phyloP scores from a whole-genome alignment of 1,140 invertebrate genomes.

The Archivesica marissinica region DNA sequence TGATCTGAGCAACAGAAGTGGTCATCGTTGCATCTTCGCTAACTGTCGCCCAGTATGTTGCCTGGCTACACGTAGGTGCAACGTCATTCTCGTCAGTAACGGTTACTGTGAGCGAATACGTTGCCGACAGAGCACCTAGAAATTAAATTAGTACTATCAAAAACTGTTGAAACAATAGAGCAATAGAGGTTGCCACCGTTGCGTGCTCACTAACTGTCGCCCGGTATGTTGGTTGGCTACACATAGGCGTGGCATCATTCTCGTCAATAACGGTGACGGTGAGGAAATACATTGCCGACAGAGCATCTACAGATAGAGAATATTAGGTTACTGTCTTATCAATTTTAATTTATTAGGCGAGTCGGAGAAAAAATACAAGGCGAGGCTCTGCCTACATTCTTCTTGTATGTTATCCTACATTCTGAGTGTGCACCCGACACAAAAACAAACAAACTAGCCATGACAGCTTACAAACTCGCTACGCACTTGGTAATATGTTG shows the following conservation, averaged over 20 bases:
- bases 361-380: too few species aligned
- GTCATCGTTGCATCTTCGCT: constrained; percentile 48
- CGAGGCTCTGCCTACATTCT: too few species aligned
- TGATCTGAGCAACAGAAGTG: constrained; percentile 46
- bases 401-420: too few species aligned
- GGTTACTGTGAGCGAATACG: constrained; percentile 36
- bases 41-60: constrained; percentile 56
- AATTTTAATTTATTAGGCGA: too few species aligned
- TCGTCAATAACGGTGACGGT: constrained; percentile 37
- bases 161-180: too few species aligned
- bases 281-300: constrained; percentile 36
- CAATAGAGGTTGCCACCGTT: constrained; percentile 16
- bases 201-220: constrained; percentile 61
- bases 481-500: too few species aligned
- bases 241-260: constrained; percentile 26
- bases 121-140: constrained; percentile 33
- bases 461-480: too few species aligned
- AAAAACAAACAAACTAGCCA: too few species aligned
- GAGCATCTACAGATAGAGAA: constrained; percentile 22
- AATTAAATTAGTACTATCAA: too few species aligned
- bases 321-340: too few species aligned
- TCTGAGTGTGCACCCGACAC: too few species aligned
- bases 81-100: constrained; percentile 48
- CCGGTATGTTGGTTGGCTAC: constrained; percentile 50
- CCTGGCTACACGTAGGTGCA: constrained; percentile 27